These are phyloP conservation scores for Cataglyphis cursor DNA, from an alignment of 2,888 invertebrate species.

Conservation along the genomic window DNA sequence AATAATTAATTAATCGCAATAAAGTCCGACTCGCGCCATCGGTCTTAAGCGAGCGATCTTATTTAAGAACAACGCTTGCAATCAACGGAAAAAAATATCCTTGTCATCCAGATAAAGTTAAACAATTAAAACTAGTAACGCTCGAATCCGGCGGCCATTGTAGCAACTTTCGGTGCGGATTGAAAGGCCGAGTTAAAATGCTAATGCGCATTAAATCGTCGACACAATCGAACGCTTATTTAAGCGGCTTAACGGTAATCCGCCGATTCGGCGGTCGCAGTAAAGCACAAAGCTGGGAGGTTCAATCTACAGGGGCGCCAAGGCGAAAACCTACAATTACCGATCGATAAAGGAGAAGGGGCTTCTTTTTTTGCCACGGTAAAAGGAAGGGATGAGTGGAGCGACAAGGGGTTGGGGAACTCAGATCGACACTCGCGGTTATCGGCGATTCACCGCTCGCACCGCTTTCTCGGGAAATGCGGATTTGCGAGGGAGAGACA, in stretches of 20 bases:
- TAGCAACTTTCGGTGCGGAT: constrained; percentile 45
- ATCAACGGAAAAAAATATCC: not conserved
- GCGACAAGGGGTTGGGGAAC: constrained; percentile 31
- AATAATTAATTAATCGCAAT: constrained; percentile 13
- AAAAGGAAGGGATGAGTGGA: not conserved
- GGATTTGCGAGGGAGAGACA: constrained; percentile 58
- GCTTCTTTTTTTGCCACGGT: constrained; percentile 54
- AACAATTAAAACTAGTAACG: constrained; percentile 46
- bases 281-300: constrained; percentile 61
- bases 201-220: constrained; percentile 61
- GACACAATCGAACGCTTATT: constrained; percentile 58
- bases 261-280: constrained; percentile 54
- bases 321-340: constrained; percentile 67
- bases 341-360: constrained; percentile 61
- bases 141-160: constrained; percentile 27
- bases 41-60: not conserved
- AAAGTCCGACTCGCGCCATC: not conserved
- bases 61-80: constrained; percentile 20
- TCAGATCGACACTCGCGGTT: constrained; percentile 70
- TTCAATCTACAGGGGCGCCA: constrained; percentile 55
- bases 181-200: constrained; percentile 58
- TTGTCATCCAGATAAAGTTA: constrained; percentile 36
- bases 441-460: constrained; percentile 68
- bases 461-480: constrained; percentile 61
- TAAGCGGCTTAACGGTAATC: constrained; percentile 57